These are phyloP conservation scores for Nineta flava DNA, from an alignment of 2,888 invertebrate species.

Conservation along the genomic window DNA sequence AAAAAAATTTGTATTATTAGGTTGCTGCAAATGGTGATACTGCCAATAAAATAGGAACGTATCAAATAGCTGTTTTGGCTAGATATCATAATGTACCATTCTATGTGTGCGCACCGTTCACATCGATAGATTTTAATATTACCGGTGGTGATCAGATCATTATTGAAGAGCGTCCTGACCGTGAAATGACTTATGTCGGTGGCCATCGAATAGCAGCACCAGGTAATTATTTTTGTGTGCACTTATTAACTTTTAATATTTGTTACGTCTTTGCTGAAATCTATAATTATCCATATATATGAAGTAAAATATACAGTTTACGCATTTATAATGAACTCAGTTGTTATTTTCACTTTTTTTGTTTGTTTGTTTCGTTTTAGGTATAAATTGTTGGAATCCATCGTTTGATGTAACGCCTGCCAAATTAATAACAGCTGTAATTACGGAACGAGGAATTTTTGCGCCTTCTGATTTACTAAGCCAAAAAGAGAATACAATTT, in stretches of 20 bases:
- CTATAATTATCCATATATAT: no score
- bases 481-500: neutral
- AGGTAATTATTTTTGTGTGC: slow-evolving; percentile 41
- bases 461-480: slow-evolving; percentile 29
- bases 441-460: slow-evolving; percentile 86
- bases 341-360: no score
- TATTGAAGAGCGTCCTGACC: slow-evolving; percentile 84
- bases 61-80: slow-evolving; percentile 86
- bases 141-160: slow-evolving; percentile 70
- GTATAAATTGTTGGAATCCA: slow-evolving; percentile 93
- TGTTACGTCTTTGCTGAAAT: no score
- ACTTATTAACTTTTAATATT: neutral
- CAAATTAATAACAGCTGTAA: slow-evolving; percentile 76
- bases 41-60: slow-evolving; percentile 97
- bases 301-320: no score
- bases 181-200: slow-evolving; percentile 83
- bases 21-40: slow-evolving; percentile 94
- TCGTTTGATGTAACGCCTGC: slow-evolving; percentile 97
- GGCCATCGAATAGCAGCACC: slow-evolving; percentile 76
- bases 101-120: slow-evolving; percentile 86
- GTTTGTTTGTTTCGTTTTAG: slow-evolving; percentile 42
- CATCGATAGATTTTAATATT: slow-evolving; percentile 72
- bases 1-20: slow-evolving; percentile 24
- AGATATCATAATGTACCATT: slow-evolving; percentile 85
- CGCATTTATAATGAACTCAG: no score